Evolutionary conservation across 2,888 invertebrate species (phyloP), one percentile per base, ranked within the genome.

Genomic region (Herminia tarsipennalis): DNA sequence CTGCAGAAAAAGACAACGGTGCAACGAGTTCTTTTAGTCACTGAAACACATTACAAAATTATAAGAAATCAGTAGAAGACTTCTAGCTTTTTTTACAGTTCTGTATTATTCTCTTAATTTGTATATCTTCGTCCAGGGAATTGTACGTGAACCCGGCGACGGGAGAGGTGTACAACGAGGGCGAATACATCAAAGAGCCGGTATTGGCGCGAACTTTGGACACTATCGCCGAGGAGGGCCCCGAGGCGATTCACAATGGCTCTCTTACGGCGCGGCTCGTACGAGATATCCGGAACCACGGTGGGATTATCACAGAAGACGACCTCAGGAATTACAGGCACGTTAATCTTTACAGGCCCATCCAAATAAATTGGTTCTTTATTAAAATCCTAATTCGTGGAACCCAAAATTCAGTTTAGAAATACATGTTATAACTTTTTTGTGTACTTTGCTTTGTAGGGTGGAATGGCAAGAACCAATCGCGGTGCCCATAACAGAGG

Each of bases 271-370:
- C 92, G 47, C 81, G 84, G 44, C 93, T 98, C 66, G 93, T 94
- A 29, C 70, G 90, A 40, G 98, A 98, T 76, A 93, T 98, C 14
- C 78, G 89, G 63, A 83, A 80, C 0, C 86, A 93, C 48, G 95
- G 95, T 34, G 97, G 97, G 18, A 96, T 96, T 45, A 93, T 98
- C 34, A 95, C 95, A 0, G 92, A 92, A 64, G 93, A 95, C 38
- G 98, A 98, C 82, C 92, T 98, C 72, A 83, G 83, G 52, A 89
- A 92, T 57, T 98, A 95, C 88, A 92, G 80, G 97, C 6, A 21
- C 21, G n/a, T 8, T 8, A 21, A n/a, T 21, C 21, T 21, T 21
- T 21, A 6, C 21, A 21, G n/a, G 8, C n/a, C n/a, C n/a, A n/a
- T n/a, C n/a, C n/a, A n/a, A n/a, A n/a, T n/a, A n/a, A n/a, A n/a